Percentiles rank a stretch among this genome's conserved stretches.
phyloP scores from a whole-genome alignment of 2,888 invertebrate genomes.

The Mesodorylaimus sp. region DNA sequence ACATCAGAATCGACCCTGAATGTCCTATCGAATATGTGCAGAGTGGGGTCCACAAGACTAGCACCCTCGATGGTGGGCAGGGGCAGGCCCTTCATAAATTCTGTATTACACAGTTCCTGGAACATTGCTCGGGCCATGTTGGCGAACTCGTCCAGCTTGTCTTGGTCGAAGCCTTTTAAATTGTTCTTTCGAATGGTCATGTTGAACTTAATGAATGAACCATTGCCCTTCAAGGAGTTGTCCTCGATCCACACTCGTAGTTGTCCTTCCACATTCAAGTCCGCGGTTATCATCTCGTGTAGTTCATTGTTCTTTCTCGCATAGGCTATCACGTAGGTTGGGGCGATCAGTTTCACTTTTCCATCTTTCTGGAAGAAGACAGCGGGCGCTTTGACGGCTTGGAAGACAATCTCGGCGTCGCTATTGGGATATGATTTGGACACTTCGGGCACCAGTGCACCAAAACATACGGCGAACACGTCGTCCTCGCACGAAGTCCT shows the following conservation, averaged over 20 bases:
- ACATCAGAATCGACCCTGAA: neutral
- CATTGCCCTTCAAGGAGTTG: no score
- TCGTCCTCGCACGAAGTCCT: neutral
- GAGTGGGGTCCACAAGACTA: neutral
- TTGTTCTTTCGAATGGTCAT: no score
- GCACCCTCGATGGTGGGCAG: neutral
- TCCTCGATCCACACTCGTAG: no score
- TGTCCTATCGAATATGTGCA: neutral
- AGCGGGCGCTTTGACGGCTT: neutral
- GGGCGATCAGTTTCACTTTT: no score
- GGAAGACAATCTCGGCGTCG: neutral
- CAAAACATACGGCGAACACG: neutral
- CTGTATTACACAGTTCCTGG: neutral
- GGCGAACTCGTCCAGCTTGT: neutral
- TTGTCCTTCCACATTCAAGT: no score
- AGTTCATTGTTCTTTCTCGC: no score
- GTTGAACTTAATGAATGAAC: no score
- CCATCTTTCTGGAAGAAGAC: no score
- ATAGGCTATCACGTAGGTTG: no score
- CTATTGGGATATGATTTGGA: neutral
- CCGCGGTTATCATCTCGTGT: no score
- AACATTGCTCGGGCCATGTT: neutral
- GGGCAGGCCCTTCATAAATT: neutral
- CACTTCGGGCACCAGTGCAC: neutral
- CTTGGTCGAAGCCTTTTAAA: neutral